Evolutionary conservation across 2,888 invertebrate genomes (phyloP).

Genomic region (Allygus modestus): DNA sequence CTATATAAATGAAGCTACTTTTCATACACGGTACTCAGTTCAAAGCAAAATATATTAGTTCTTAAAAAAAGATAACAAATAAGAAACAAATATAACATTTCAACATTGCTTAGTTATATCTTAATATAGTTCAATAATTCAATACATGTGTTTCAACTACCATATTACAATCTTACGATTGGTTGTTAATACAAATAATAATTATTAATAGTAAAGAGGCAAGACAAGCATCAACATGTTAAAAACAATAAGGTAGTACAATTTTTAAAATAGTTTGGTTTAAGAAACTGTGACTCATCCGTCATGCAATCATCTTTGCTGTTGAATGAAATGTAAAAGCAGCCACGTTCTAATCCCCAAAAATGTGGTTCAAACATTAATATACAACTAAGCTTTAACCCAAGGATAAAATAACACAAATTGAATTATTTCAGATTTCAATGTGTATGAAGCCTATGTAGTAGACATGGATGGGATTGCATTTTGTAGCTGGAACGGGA

Average conservation of each 20-base stretch:
- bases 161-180: not conserved
- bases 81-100: slow-evolving; percentile 30
- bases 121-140: slow-evolving; percentile 7
- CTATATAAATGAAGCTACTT: slow-evolving; percentile 56
- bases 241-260: not conserved
- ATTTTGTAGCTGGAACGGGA: too few relatives aligned
- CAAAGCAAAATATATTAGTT: slow-evolving; percentile 46
- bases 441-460: too few relatives aligned
- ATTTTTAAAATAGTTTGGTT: too few relatives aligned
- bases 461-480: too few relatives aligned
- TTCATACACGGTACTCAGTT: slow-evolving; percentile 48
- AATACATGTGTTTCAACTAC: not conserved
- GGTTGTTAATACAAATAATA: slow-evolving; percentile 10
- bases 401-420: too few relatives aligned
- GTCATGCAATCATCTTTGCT: too few relatives aligned
- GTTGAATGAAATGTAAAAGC: too few relatives aligned
- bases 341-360: too few relatives aligned
- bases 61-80: slow-evolving; percentile 41
- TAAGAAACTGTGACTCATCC: too few relatives aligned
- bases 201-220: slow-evolving; percentile 16
- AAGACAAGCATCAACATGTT: slow-evolving; percentile 27
- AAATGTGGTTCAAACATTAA: too few relatives aligned
- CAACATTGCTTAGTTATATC: slow-evolving; percentile 10
- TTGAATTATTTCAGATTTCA: too few relatives aligned
- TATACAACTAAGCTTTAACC: too few relatives aligned